Evolutionary conservation across 1,140 invertebrate genomes (phyloP).

Genomic region (Eciton burchellii): DNA sequence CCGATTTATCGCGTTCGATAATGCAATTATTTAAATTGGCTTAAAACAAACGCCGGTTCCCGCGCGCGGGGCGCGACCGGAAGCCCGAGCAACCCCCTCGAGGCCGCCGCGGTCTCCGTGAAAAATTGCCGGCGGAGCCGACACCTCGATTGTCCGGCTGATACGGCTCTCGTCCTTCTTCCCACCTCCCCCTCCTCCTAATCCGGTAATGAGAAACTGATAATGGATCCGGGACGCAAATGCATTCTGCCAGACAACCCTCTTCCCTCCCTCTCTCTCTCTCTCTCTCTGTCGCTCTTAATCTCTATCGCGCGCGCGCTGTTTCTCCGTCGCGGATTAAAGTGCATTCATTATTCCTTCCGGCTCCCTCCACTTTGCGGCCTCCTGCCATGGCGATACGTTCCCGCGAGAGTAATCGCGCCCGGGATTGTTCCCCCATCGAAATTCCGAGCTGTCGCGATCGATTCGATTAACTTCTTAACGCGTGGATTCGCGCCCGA

Average conservation of each 20-base stretch:
- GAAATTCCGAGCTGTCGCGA: conserved; percentile 55
- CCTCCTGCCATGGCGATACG: conserved; percentile 19
- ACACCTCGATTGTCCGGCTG: not conserved
- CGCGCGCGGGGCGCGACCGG: not conserved
- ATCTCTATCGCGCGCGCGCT: not conserved
- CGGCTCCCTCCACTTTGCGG: conserved; percentile 26
- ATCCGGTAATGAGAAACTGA: conserved; percentile 46
- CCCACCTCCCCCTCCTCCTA: not conserved
- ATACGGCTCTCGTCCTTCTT: not conserved
- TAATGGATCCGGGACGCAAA: conserved; percentile 34
- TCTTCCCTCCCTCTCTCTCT: not conserved
- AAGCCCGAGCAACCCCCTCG: not conserved
- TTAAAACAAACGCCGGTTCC: conserved; percentile 24
- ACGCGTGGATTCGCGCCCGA: conserved; percentile 21
- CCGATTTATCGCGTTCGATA: conserved; percentile 40
- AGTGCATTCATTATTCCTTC: conserved; percentile 35
- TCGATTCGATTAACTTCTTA: conserved; percentile 61
- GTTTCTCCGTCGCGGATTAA: conserved; percentile 17
- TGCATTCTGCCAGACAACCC: conserved; percentile 12
- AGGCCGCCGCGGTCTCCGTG: not conserved
- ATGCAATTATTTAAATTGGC: conserved; percentile 20
- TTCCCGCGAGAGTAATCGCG: conserved; percentile 55
- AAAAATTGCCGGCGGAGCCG: conserved; percentile 21
- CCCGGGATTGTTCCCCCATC: conserved; percentile 42
- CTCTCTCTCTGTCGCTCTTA: not conserved